Conservation (phyloP, 2,797 vertebrate species). For the Epinephelus coioides region DNA sequence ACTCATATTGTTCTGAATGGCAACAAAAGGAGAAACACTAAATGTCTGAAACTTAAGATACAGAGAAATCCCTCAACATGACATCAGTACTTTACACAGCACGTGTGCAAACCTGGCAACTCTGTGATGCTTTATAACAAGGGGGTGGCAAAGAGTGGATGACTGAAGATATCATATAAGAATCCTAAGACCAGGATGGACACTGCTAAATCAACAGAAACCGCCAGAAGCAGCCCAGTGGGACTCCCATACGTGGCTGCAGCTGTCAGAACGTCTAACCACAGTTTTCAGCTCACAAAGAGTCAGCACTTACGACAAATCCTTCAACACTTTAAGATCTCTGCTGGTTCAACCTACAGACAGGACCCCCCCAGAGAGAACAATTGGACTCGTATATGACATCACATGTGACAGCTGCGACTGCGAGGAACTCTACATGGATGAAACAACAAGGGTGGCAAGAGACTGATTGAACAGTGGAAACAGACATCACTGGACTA, state of each 20-base stretch:
- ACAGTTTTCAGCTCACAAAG: not conserved
- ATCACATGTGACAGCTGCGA: not conserved
- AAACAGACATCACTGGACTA: not conserved
- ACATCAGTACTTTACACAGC: not conserved
- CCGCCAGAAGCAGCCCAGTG: not conserved
- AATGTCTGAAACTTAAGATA: slow-evolving; percentile 15
- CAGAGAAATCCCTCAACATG: not conserved
- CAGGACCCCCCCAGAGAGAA: not conserved
- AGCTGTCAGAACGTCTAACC: not conserved
- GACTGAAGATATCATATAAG: not conserved
- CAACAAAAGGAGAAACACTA: slow-evolving; percentile 2
- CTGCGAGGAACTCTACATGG: not conserved
- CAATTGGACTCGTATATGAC: not conserved
- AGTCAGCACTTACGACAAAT: not conserved
- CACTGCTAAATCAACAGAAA: not conserved
- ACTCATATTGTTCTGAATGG: slow-evolving; percentile 17
- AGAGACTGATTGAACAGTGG: not conserved
- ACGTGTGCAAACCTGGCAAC: not conserved
- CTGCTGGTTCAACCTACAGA: slow-evolving; percentile 13
- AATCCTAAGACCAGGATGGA: not conserved
- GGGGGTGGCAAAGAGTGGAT: not conserved
- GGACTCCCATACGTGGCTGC: not conserved
- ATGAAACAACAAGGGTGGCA: not conserved
- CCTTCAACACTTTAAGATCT: slow-evolving; percentile 2
- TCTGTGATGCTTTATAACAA: not conserved